Base-by-base conservation (phyloP, 2,888 invertebrate species). In the Aphidius colemani region DNA sequence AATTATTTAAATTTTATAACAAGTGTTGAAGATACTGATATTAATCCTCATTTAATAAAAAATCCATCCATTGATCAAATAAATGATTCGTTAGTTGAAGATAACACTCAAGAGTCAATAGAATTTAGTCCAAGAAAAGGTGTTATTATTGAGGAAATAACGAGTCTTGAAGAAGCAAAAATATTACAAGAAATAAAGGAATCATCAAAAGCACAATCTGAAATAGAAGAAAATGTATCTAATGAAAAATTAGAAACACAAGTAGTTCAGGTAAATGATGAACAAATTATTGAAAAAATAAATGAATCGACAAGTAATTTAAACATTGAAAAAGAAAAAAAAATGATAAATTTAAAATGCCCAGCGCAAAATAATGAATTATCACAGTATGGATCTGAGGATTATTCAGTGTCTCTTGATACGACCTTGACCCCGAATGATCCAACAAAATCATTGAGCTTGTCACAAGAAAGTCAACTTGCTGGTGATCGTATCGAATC, bases 71-170 rank as follows among this genome's bases (percentile, higher is more conserved):
- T 56, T 62, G 9, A 60, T 50, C 7, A 57, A 48, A 6, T 7
- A 51, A 39, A 67, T 67, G 6, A 57, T 43, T 7, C 8, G 9
- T 30, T 45, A 45, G 69, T 68, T 49, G 59, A 39, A 13, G 67
- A 65, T 56, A 65, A 71, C 59, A 11, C 67, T n/a, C 66, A 69
- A 43, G 74, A 77, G 60, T 72, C 74, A 7, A 45, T 74, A 40
- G 74, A 73, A 3, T 46, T 72, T 11, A 70, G 66, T 6, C 63
- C 66, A 11, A 67, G 73, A 7, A 68, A 67, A 10, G 72, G 76
- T n/a, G 63, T 79, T 5, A 63, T 78, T 8, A 80, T 81, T 64
- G 80, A 81, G 60, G 81, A 81, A 59, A 67, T 81, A n/a, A 71
- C 72, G 45, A 67, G 67, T 56, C 64, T 66, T 7, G 65, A 57